These are phyloP conservation scores for Phortica magna DNA, from an alignment of 2,888 invertebrate genomes.

Conservation along the genomic window DNA sequence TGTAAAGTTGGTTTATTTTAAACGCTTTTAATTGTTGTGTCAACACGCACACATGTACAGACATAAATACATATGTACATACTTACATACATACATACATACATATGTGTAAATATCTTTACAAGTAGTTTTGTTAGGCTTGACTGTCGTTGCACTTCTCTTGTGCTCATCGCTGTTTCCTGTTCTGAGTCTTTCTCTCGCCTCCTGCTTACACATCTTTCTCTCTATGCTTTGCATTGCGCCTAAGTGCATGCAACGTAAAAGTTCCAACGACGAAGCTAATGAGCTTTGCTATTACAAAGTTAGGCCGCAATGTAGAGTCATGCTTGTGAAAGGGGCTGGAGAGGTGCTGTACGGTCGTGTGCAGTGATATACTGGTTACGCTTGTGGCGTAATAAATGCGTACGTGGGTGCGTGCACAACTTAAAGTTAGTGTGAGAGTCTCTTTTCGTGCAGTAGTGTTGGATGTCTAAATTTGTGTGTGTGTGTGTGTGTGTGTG, in stretches of 20 bases:
- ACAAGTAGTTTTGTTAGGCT: constrained; percentile 37
- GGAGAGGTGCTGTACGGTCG: not conserved
- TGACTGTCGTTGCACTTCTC: not conserved
- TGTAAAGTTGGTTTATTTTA: constrained; percentile 64
- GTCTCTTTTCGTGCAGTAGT: not conserved
- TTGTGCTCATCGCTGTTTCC: not conserved
- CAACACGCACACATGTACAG: constrained; percentile 58
- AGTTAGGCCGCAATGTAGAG: constrained; percentile 40
- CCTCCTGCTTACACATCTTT: not conserved
- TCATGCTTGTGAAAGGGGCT: not conserved
- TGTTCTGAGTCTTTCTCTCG: not conserved
- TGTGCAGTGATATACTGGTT: not conserved
- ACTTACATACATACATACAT: constrained; percentile 40
- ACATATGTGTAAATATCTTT: constrained; percentile 46
- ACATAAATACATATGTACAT: constrained; percentile 27
- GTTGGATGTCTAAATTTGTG: not conserved
- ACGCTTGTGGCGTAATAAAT: constrained; percentile 29
- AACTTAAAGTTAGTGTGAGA: not conserved
- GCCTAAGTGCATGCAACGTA: constrained; percentile 70
- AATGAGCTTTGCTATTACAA: constrained; percentile 73
- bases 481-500: constrained; percentile 35
- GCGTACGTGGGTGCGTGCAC: not conserved
- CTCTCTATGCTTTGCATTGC: constrained; percentile 50
- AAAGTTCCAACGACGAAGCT: constrained; percentile 68
- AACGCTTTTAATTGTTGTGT: constrained; percentile 72